These are phyloP conservation scores for Catocala sponsa DNA, from an alignment of 2,888 invertebrate species.

Conservation along the genomic window DNA sequence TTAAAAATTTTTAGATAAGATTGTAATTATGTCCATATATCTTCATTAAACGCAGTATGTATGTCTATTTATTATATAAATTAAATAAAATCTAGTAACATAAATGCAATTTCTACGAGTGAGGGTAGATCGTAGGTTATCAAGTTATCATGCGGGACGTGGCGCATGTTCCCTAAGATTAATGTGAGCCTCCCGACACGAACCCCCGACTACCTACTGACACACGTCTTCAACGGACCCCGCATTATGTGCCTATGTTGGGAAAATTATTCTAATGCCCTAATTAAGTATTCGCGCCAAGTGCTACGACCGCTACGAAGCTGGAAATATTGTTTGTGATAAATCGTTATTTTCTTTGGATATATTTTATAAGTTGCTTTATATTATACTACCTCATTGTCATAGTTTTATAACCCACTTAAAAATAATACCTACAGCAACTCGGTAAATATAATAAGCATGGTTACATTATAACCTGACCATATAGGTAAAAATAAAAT, in stretches of 20 bases:
- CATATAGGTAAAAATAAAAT: no score
- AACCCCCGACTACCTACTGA: conserved; percentile 34
- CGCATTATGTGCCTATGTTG: conserved; percentile 14
- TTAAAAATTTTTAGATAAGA: no score
- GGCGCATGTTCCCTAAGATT: conserved; percentile 55
- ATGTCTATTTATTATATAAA: no score
- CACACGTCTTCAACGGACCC: conserved; percentile 49
- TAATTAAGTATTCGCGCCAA: conserved; percentile 27
- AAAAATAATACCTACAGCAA: no score
- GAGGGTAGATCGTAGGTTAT: conserved; percentile 41
- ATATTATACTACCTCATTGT: no score
- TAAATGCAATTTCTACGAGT: conserved; percentile 7
- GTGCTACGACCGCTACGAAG: conserved; percentile 23
- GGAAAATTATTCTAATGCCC: conserved; percentile 22
- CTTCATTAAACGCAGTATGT: no score
- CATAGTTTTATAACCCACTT: no score
- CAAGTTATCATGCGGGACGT: conserved; percentile 58
- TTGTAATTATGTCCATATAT: no score
- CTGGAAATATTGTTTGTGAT: background rate
- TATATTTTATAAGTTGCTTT: background rate
- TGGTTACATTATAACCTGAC: no score
- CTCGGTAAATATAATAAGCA: no score
- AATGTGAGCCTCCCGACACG: conserved; percentile 47
- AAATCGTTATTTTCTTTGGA: background rate
- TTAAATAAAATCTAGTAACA: background rate